Percentiles rank a stretch among this genome's conserved stretches.
These are phyloP conservation scores for Andrena marginata DNA, from an alignment of 2,888 invertebrate species.

Conservation along the genomic window DNA sequence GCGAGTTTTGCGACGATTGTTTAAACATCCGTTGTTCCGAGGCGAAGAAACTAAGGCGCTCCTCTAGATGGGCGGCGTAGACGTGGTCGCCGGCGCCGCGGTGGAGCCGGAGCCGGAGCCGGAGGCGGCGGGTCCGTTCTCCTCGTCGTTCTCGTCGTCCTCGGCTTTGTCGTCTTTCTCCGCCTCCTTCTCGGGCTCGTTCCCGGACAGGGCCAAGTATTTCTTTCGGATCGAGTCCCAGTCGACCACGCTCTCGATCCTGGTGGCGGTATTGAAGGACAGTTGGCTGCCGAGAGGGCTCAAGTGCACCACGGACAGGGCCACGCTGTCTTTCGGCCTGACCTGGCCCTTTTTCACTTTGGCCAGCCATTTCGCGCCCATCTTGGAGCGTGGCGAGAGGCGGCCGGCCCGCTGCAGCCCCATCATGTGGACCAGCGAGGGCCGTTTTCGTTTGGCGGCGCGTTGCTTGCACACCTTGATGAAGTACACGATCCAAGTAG, in stretches of 20 bases:
- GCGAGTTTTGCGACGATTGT: conserved; percentile 8
- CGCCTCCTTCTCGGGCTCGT: conserved; percentile 86
- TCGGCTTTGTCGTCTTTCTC: conserved; percentile 81
- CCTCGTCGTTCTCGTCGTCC: conserved; percentile 79
- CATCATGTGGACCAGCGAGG: conserved; percentile 86
- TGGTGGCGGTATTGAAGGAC: conserved; percentile 91
- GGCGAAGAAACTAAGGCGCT: conserved; percentile 23
- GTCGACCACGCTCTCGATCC: conserved; percentile 96
- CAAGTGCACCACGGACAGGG: conserved; percentile 92
- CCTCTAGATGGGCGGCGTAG: conserved; percentile 78
- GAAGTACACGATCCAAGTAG: conserved; percentile 87
- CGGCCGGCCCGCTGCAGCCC: conserved; percentile 84
- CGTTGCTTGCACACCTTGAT: conserved; percentile 86
- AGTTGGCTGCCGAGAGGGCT: conserved; percentile 94
- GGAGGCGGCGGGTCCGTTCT: conserved; percentile 76
- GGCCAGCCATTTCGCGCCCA: conserved; percentile 86
- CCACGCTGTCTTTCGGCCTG: conserved; percentile 87
- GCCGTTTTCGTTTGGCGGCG: conserved; percentile 85
- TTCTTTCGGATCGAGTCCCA: conserved; percentile 97
- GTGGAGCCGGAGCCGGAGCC: conserved; percentile 81
- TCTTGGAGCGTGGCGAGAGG: conserved; percentile 85
- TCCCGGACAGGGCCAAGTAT: conserved; percentile 91
- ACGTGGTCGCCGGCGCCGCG: conserved; percentile 74
- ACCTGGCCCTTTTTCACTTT: conserved; percentile 86
- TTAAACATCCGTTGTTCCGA: conserved; percentile 30